Evolutionary conservation across 2,888 invertebrate species (phyloP), one percentile per base, ranked within the genome.

Genomic region (Eurois occulta): DNA sequence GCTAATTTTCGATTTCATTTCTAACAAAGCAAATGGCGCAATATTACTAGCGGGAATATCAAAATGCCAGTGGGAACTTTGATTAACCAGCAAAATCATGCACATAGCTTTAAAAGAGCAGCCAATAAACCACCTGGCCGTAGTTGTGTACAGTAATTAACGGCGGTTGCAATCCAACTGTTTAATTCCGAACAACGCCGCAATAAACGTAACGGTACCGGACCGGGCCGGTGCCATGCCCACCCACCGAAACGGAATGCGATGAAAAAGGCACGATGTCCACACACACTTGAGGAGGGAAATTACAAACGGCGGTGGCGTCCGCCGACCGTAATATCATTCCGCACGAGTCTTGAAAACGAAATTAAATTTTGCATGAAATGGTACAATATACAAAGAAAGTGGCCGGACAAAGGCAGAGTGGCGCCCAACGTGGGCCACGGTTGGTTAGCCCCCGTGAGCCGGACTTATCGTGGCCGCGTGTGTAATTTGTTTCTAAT

Each of bases 311-410:
- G 91, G 94, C 92, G 94, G 94, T 93, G 93, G 93, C 94, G 93
- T 91, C 88, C 89, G 89, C 93, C 92, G 93, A 91, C 90, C 93
- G 95, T 96, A 96, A 96, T 96, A 96, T 95, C 96, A 96, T 96
- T 96, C 96, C 96, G 91, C 92, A 93, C 96, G 96, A 95, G 96
- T 96, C 96, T 96, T 96, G 95, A 95, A 95, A 95, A 95, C 96
- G 96, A 96, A 96, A 96, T 96, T 96, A 96, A 96, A 96, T 96
- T 96, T 96, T 95, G 96, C 96, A 96, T 96, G 96, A 96, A 96
- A 96, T 95, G 95, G 95, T 95, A 95, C 96, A 94, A 95, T 95
- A 95, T 95, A 96, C 96, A 96, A 96, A 96, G 96, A 96, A 96
- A 95, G 93, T 94, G 94, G 93, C 91, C 91, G 93, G 91, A 96